phyloP scores from a whole-genome alignment of 2,797 vertebrate species.

The Neostethus bicornis region DNA sequence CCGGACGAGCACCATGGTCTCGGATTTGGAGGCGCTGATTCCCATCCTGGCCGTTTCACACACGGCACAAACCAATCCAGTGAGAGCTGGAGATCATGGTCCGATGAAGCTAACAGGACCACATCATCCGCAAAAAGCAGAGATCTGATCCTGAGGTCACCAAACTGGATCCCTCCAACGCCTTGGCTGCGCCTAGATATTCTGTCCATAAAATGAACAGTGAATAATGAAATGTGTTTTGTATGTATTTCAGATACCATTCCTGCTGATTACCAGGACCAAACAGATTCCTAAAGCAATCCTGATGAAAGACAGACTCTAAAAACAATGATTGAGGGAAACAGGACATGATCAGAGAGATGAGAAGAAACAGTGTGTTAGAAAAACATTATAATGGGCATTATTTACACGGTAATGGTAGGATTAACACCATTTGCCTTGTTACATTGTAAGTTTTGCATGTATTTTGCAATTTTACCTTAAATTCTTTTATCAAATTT shows the following conservation, averaged over 20 bases:
- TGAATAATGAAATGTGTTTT: background rate
- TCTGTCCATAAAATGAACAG: no score
- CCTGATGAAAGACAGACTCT: background rate
- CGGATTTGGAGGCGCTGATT: no score
- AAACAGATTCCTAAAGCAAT: conserved; percentile 68
- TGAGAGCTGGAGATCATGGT: no score
- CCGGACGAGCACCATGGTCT: no score
- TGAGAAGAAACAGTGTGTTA: conserved; percentile 14
- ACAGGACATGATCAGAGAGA: background rate
- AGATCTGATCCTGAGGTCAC: no score
- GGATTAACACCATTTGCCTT: conserved; percentile 26
- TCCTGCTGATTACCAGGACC: conserved; percentile 89
- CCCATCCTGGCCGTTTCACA: no score
- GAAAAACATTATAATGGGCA: conserved; percentile 29
- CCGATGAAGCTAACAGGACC: no score
- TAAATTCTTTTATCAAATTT: background rate
- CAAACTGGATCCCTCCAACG: no score
- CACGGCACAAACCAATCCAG: no score
- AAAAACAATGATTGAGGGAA: background rate
- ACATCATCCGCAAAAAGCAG: no score
- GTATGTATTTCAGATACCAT: conserved; percentile 87
- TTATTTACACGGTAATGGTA: conserved; percentile 33
- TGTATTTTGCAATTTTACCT: conserved; percentile 25
- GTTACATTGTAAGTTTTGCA: conserved; percentile 33
- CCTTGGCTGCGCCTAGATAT: no score